Evolutionary conservation across 2,888 invertebrate species (phyloP).

Genomic region (Phyllotreta cruciferae): DNA sequence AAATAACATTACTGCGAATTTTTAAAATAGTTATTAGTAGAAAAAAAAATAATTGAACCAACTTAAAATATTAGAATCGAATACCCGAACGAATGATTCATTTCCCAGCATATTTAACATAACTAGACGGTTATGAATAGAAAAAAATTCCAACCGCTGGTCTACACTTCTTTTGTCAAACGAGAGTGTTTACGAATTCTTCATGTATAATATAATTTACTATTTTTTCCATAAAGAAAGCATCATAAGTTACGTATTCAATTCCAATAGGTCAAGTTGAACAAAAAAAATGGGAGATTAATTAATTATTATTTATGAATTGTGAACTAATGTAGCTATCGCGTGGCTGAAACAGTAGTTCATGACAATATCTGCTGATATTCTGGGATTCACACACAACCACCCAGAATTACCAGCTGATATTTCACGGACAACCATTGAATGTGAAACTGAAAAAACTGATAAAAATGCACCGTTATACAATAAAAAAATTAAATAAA

Average conservation of each 20-base stretch:
- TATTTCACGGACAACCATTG: conserved; percentile 75
- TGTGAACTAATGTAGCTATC: conserved; percentile 22
- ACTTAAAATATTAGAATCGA: no score
- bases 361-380: conserved; percentile 82
- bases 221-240: no score
- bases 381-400: conserved; percentile 71
- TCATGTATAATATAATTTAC: no score
- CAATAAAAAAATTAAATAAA: neutral
- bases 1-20: no score
- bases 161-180: no score
- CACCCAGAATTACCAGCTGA: conserved; percentile 99
- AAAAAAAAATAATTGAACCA: no score
- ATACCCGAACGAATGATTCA: no score
- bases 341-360: conserved; percentile 55
- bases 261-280: neutral
- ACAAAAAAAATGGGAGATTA: neutral
- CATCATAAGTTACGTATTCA: neutral
- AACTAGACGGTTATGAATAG: no score
- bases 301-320: conserved; percentile 3
- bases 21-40: no score
- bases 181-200: no score
- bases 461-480: conserved; percentile 23
- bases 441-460: conserved; percentile 39
- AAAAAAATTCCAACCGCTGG: no score
- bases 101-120: no score